Percentiles rank a stretch among this genome's conserved stretches.
Conservation (phyloP, 2,888 invertebrate species). For the Mycogona germanica region DNA sequence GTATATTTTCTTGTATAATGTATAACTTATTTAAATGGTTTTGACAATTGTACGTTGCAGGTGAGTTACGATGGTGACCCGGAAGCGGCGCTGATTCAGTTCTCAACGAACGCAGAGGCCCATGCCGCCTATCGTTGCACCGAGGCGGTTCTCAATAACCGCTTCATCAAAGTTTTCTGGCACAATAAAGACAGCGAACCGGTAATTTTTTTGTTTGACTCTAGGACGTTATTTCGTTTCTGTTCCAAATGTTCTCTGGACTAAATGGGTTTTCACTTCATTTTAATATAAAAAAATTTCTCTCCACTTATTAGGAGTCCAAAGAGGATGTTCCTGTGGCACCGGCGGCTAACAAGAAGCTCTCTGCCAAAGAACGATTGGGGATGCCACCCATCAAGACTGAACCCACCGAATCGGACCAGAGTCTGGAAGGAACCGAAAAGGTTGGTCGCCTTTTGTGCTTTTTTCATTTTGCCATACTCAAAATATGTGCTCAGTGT, state of each 20-base stretch:
- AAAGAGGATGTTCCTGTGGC: too few species aligned
- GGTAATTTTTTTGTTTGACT: slow-evolving; percentile 1
- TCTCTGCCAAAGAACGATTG: slow-evolving; percentile 42
- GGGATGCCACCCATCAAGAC: slow-evolving; percentile 29
- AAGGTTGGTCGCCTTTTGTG: background rate
- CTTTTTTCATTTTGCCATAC: background rate
- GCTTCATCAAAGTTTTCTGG: slow-evolving; percentile 98
- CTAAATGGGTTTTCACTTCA: too few species aligned
- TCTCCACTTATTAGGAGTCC: too few species aligned
- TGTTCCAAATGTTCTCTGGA: too few species aligned
- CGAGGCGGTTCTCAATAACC: slow-evolving; percentile 93
- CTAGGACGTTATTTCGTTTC: background rate
- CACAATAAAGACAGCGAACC: slow-evolving; percentile 45
- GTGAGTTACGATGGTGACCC: slow-evolving; percentile 58
- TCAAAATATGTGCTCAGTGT: too few species aligned
- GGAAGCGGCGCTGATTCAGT: slow-evolving; percentile 88
- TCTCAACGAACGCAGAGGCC: slow-evolving; percentile 78
- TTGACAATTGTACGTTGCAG: slow-evolving; percentile 25
- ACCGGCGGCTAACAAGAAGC: slow-evolving; percentile 21
- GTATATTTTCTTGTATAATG: background rate
- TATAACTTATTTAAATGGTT: background rate
- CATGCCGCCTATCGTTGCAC: slow-evolving; percentile 89
- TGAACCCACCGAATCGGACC: slow-evolving; percentile 23
- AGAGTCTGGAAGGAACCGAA: slow-evolving; percentile 25
- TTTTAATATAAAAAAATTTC: too few species aligned